Percentiles rank a stretch among this genome's conserved stretches.
Conservation (phyloP, 2,797 vertebrate species). For the Tokudaia muenninki region DNA sequence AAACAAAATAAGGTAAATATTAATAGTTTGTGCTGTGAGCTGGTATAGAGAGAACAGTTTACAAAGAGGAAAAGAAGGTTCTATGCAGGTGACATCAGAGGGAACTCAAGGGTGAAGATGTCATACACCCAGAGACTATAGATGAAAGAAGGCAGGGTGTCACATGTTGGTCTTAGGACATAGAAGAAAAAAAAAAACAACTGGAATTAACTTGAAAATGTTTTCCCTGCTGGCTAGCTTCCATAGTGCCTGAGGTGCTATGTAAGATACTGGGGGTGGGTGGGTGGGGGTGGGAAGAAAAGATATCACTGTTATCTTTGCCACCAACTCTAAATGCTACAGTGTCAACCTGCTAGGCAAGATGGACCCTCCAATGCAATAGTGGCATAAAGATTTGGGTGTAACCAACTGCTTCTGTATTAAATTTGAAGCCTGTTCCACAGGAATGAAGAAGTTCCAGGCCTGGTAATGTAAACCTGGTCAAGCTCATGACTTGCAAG, state of each 20-base stretch:
- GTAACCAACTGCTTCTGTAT: neutral
- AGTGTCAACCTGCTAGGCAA: neutral
- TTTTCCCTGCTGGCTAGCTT: neutral
- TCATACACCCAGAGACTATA: neutral
- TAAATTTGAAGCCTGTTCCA: neutral
- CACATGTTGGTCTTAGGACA: neutral
- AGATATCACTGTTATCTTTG: neutral
- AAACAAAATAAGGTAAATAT: neutral
- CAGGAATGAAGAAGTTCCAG: neutral
- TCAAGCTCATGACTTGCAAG: neutral
- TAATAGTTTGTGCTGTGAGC: slow-evolving; percentile 1
- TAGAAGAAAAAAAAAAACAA: neutral
- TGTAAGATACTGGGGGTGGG: neutral
- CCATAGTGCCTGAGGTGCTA: neutral
- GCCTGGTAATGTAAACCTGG: too few species aligned
- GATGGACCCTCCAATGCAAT: neutral
- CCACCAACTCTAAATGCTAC: neutral
- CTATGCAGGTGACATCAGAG: neutral
- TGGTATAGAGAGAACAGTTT: neutral
- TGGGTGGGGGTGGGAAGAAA: neutral
- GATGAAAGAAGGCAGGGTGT: neutral
- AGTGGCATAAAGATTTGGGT: neutral
- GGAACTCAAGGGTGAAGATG: neutral
- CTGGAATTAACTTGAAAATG: neutral
- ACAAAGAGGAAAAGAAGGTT: slow-evolving; percentile 9